phyloP scores from a whole-genome alignment of 2,888 invertebrate species.

The Coleophora flavipennella region DNA sequence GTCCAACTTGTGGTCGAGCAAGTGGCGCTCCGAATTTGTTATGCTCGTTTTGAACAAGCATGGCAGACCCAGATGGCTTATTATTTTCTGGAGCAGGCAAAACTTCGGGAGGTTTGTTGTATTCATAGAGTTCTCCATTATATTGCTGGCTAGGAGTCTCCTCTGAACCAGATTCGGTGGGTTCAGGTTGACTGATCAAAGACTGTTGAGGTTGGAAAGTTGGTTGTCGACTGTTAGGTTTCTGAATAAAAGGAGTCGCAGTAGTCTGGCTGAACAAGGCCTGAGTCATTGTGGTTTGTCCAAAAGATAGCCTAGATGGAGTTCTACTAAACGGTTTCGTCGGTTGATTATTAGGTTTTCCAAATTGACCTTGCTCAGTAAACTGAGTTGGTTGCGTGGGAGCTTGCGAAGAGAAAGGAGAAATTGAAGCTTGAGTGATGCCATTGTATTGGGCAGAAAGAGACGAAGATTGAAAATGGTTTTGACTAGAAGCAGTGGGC shows the following conservation, averaged over 20 bases:
- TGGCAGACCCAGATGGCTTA: constrained; percentile 7
- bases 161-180: constrained; percentile 6
- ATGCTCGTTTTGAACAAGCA: constrained; percentile 13
- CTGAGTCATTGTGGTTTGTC: background rate
- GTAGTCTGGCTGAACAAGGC: constrained; percentile 3
- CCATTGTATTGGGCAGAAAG: constrained; percentile 19
- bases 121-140: constrained; percentile 40
- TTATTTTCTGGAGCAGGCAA: constrained; percentile 23
- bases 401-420: constrained; percentile 32
- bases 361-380: constrained; percentile 11
- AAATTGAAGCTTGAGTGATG: constrained; percentile 40
- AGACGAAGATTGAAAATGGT: background rate
- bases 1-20: constrained; percentile 13
- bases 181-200: background rate
- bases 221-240: background rate
- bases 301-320: constrained; percentile 1
- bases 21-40: constrained; percentile 6
- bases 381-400: constrained; percentile 21
- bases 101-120: constrained; percentile 38
- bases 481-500: constrained; percentile 17
- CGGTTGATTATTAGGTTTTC: constrained; percentile 5
- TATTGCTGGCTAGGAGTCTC: constrained; percentile 25
- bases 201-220: constrained; percentile 8
- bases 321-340: constrained; percentile 2
- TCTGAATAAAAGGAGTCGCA: constrained; percentile 2